Percentiles rank a stretch among this genome's conserved stretches.
Evolutionary conservation across 2,797 vertebrate genomes (phyloP).

Genomic region (Falco peregrinus): DNA sequence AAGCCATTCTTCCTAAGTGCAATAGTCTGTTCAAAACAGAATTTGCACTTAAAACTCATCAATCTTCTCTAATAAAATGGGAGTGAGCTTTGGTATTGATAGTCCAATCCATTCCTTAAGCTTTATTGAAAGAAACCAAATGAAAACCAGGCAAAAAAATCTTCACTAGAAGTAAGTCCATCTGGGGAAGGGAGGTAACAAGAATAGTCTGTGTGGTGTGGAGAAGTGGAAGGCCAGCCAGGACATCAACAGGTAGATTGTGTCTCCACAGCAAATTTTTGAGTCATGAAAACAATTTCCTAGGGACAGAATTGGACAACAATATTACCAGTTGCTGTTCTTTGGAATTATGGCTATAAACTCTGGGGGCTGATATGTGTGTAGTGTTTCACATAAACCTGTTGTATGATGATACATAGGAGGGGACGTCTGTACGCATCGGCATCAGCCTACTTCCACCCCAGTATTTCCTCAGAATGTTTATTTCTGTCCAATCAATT

Average conservation of each 20-base stretch:
- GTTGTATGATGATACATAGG: neutral
- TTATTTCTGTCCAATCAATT: neutral
- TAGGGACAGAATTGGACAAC: neutral
- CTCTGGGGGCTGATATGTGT: neutral
- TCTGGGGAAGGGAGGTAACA: neutral
- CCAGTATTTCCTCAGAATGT: neutral
- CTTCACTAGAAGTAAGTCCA: neutral
- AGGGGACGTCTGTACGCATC: neutral
- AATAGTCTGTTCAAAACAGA: neutral
- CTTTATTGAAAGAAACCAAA: neutral
- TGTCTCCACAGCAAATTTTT: neutral
- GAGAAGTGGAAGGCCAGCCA: neutral
- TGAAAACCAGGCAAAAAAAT: neutral
- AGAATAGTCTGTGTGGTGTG: neutral
- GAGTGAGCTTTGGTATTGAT: neutral
- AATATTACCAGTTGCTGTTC: neutral
- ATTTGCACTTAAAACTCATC: neutral
- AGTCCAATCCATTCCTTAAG: neutral
- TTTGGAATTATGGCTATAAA: neutral
- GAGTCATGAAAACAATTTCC: neutral
- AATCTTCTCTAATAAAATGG: neutral
- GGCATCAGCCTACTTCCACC: neutral
- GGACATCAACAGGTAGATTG: neutral
- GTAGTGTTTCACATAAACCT: neutral
- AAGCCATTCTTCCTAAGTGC: neutral